These are phyloP conservation scores for Catajapyx aquilonaris DNA, from an alignment of 1,140 invertebrate genomes.

Conservation along the genomic window DNA sequence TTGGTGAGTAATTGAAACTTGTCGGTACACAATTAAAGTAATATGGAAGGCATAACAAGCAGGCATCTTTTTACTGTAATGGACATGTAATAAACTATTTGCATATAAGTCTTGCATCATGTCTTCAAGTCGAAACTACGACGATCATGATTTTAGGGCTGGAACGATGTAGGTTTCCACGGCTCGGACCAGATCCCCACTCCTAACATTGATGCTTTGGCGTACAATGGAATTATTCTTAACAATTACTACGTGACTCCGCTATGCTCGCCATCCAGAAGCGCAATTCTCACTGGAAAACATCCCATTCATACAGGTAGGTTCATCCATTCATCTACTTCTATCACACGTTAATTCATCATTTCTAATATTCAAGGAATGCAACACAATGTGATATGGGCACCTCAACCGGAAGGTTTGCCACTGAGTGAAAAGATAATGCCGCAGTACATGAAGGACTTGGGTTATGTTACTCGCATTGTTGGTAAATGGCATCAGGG, in stretches of 20 bases:
- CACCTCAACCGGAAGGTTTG: slow-evolving; percentile 19
- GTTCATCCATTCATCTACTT: no score
- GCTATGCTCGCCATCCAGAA: slow-evolving; percentile 54
- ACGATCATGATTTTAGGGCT: slow-evolving; percentile 61
- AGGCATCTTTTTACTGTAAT: no score
- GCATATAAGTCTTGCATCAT: no score
- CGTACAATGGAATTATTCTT: slow-evolving; percentile 51
- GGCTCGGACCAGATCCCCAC: slow-evolving; percentile 63
- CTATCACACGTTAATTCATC: not conserved
- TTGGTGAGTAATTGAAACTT: no score
- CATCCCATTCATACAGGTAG: slow-evolving; percentile 60
- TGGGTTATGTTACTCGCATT: slow-evolving; percentile 23
- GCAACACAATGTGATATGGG: slow-evolving; percentile 20
- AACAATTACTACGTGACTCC: slow-evolving; percentile 52
- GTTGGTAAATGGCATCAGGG: slow-evolving; percentile 29
- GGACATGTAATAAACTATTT: no score
- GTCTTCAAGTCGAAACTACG: no score
- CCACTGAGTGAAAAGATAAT: slow-evolving; percentile 19
- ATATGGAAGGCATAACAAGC: no score
- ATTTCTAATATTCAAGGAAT: slow-evolving; percentile 14
- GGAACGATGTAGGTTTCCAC: slow-evolving; percentile 77
- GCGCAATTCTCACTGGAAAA: slow-evolving; percentile 56
- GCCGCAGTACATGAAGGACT: slow-evolving; percentile 20
- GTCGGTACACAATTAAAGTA: no score
- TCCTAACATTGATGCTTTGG: slow-evolving; percentile 64